Evolutionary conservation across 2,113 vertebrate genomes (phyloP).

Genomic region (Hippolais icterina): DNA sequence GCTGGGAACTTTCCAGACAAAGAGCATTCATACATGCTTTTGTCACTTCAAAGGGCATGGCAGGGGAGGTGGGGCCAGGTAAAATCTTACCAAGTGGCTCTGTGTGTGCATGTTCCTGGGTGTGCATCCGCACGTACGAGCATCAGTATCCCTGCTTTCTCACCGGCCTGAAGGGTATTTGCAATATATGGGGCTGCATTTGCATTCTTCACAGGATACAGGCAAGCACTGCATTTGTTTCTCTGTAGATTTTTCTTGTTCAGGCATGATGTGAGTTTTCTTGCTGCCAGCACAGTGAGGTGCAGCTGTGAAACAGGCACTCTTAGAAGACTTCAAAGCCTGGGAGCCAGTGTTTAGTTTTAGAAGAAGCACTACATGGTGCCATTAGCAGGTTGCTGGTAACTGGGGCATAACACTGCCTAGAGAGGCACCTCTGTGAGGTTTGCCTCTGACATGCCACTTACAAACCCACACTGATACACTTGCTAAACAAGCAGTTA

Average conservation of each 20-base stretch:
- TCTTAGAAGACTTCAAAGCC: not conserved
- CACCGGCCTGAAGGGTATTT: accelerated
- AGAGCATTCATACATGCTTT: not conserved
- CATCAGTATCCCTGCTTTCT: not conserved
- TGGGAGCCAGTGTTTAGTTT: not conserved
- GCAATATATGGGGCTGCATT: not conserved
- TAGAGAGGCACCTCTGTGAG: not conserved
- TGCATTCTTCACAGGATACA: not conserved
- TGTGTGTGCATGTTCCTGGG: not conserved
- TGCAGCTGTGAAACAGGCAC: not conserved
- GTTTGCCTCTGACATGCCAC: not conserved
- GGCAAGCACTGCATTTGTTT: not conserved
- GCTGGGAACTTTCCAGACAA: not conserved
- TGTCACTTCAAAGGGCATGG: not conserved
- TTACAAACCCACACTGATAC: not conserved
- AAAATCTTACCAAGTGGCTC: not conserved
- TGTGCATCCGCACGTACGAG: accelerated
- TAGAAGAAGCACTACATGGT: accelerated
- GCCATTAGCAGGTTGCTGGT: not conserved
- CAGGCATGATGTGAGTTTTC: not conserved
- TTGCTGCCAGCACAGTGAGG: not conserved
- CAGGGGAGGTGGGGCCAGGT: not conserved
- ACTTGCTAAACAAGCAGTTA: not conserved
- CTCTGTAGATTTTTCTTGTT: not conserved
- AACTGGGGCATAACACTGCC: accelerated